A percentile compares a stretch with the other conserved stretches of the same genome.
Conservation (phyloP, 2,797 vertebrate genomes). For the Enteromius afrohamiltoni region DNA sequence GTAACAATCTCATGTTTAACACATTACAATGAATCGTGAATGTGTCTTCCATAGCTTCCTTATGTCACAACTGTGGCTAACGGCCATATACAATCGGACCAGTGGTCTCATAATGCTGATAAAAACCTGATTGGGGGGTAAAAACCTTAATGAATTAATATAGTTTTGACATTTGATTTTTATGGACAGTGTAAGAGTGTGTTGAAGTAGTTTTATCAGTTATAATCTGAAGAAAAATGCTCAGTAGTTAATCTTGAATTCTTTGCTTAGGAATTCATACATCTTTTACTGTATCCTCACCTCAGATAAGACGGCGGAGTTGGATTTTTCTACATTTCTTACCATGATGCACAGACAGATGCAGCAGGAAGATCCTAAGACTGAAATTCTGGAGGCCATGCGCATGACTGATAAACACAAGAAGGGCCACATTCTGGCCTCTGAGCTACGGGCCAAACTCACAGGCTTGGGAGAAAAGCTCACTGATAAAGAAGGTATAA, state of each 20-base stretch:
- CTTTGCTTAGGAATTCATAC: neutral
- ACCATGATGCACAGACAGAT: slow-evolving; percentile 92
- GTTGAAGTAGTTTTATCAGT: neutral
- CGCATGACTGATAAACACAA: slow-evolving; percentile 91
- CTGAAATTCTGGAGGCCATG: slow-evolving; percentile 90
- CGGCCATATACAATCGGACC: neutral
- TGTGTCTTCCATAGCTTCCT: neutral
- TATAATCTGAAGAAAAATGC: neutral
- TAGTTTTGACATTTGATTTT: neutral
- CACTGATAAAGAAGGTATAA: slow-evolving; percentile 87
- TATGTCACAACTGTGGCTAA: neutral
- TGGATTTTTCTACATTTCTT: slow-evolving; percentile 96
- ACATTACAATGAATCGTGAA: neutral
- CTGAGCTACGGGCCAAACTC: slow-evolving; percentile 90
- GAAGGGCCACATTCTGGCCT: slow-evolving; percentile 81
- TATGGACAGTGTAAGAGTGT: neutral
- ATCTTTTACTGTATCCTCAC: neutral
- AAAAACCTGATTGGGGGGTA: neutral
- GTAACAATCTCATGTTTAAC: slow-evolving; percentile 68
- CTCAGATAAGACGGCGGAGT: slow-evolving; percentile 80
- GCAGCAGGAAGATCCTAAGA: slow-evolving; percentile 90
- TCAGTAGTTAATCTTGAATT: neutral
- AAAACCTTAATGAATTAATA: neutral
- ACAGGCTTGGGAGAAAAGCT: slow-evolving; percentile 91
- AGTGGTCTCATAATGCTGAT: neutral